Conservation (phyloP, 2,113 vertebrate genomes). For the Menidia beryllina region DNA sequence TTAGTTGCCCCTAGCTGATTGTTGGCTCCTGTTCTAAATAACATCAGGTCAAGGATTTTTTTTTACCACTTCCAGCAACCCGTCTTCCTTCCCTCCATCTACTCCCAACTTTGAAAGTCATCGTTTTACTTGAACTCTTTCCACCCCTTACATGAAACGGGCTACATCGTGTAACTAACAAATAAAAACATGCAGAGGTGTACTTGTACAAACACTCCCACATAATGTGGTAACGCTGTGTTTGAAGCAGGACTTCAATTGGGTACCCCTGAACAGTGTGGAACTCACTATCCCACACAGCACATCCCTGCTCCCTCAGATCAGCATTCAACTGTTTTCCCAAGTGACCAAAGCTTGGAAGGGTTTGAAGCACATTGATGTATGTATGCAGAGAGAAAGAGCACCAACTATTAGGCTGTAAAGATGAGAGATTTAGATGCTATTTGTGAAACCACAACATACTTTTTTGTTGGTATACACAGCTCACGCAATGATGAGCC, state of each 20-base stretch:
- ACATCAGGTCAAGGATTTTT: constrained; percentile 52
- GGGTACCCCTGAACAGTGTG: constrained; percentile 60
- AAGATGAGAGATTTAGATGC: constrained; percentile 22
- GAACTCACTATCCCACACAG: constrained; percentile 72
- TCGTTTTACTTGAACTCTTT: constrained; percentile 28
- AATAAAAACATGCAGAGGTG: constrained; percentile 70
- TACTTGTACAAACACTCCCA: constrained; percentile 76
- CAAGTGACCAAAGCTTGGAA: constrained; percentile 57
- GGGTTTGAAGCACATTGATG: constrained; percentile 51
- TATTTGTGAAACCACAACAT: constrained; percentile 12
- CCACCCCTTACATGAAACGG: constrained; percentile 40
- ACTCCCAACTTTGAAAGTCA: constrained; percentile 18
- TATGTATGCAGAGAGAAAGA: constrained; percentile 33
- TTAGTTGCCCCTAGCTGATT: constrained; percentile 34
- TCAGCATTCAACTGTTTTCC: constrained; percentile 69
- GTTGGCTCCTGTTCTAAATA: constrained; percentile 25
- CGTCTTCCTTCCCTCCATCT: constrained; percentile 28
- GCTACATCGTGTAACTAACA: constrained; percentile 51
- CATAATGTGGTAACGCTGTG: constrained; percentile 69
- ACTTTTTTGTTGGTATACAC: not conserved
- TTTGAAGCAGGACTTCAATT: constrained; percentile 80
- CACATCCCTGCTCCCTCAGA: constrained; percentile 66
- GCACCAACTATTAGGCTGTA: constrained; percentile 38
- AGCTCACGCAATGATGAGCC: no score
- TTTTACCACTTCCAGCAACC: constrained; percentile 42